Evolutionary conservation across 2,888 invertebrate genomes (phyloP).

Genomic region (Zaprionus bogoriensis): DNA sequence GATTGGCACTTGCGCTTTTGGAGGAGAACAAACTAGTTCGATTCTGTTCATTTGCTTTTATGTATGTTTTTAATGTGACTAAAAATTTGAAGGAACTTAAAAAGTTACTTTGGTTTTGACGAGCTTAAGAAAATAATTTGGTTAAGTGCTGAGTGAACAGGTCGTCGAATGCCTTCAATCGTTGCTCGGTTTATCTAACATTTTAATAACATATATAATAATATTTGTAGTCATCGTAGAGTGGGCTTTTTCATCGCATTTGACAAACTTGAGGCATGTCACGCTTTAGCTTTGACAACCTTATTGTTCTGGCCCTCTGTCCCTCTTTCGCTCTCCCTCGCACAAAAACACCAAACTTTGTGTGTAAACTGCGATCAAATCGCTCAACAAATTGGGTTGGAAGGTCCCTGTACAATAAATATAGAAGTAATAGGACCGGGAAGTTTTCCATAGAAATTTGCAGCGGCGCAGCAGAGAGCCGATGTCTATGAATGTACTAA

Average conservation of each 20-base stretch:
- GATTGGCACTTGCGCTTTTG: too few species aligned
- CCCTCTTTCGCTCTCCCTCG: neutral
- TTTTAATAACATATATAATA: slow-evolving; percentile 58
- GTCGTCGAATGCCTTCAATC: slow-evolving; percentile 1
- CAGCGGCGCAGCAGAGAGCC: too few species aligned
- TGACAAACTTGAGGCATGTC: neutral
- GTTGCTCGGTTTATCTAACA: slow-evolving; percentile 36
- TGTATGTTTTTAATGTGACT: neutral
- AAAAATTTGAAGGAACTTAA: slow-evolving; percentile 32
- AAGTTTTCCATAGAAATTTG: too few species aligned
- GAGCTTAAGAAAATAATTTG: slow-evolving; percentile 22
- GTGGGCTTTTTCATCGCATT: neutral
- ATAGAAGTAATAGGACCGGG: too few species aligned
- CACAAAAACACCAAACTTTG: neutral
- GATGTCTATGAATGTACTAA: too few species aligned
- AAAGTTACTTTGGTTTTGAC: slow-evolving; percentile 53
- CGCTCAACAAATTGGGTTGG: too few species aligned
- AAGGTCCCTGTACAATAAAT: too few species aligned
- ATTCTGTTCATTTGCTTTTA: neutral
- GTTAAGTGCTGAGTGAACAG: neutral
- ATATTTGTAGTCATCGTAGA: slow-evolving; percentile 13
- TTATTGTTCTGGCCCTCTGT: neutral
- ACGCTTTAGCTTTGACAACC: too few species aligned
- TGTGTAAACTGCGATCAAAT: neutral
- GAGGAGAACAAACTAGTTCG: too few species aligned